Evolutionary conservation across 1,140 invertebrate species (phyloP), one percentile per base, ranked within the genome.

Genomic region (Pogonomyrmex barbatus): DNA sequence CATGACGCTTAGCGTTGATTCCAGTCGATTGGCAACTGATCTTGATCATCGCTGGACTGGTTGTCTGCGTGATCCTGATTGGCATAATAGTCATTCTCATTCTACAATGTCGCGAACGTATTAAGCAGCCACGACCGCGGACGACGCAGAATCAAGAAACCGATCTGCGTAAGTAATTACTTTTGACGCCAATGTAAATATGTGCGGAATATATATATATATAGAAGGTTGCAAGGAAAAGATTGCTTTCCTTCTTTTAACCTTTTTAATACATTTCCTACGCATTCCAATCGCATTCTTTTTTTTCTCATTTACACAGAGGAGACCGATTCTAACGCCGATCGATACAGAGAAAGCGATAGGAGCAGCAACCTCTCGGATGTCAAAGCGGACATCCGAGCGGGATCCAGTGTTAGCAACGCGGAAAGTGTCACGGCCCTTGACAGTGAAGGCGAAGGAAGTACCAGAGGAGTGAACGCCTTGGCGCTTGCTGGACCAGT

Each of bases 321-420:
- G 87, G 94, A 95, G 83, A 95, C 96, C 30, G 96, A 97, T 90
- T 96, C 97, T 30, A 96, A 96, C 54, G 97, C 97, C 91, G 97
- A 98, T 94, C 96, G 97, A 92, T 98, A 97, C 91, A 97, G 98
- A 90, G 97, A 98, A 91, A 98, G 97, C 65, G 98, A 98, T 91
- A 96, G 97, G 86, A 98, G 97, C 91, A 98, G 98, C 68, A 98
- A 98, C 93, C 97, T 98, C 90, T 98, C 98, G 86, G 98, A 98
- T 94, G 95, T 98, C 92, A 99, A 99, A 95, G 96, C 98, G 65
- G 98, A 99, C 94, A 96, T 98, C 77, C 95, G 98, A 87, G 97
- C 98, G 58, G 97, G 98, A 84, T 98, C 97, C 76, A 98, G 97
- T 78, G 96, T 97, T 86, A 97, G 96, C 89, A 97, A 97, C 91